Evolutionary conservation across 2,888 invertebrate species (phyloP).

Genomic region (Lordiphosa andalusiaca): DNA sequence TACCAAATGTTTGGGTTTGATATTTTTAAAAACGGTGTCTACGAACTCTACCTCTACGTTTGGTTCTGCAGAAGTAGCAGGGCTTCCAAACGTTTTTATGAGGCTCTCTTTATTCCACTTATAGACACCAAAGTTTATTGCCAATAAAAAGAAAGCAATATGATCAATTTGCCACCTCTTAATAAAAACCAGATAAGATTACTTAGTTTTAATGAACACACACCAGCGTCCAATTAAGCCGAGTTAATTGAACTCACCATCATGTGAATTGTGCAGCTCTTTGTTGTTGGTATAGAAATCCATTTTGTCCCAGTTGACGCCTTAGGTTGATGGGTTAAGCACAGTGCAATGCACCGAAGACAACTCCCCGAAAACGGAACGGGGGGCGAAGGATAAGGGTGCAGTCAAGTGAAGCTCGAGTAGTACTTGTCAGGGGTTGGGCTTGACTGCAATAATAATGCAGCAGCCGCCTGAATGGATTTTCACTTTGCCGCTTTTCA

Average conservation of each 20-base stretch:
- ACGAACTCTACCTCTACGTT: no score
- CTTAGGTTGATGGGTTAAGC: conserved; percentile 40
- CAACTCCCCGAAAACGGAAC: conserved; percentile 21
- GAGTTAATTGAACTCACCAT: conserved; percentile 64
- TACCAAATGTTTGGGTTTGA: no score
- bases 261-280: conserved; percentile 42
- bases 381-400: conserved; percentile 19
- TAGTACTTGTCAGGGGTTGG: conserved; percentile 44
- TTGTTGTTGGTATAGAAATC: conserved; percentile 71
- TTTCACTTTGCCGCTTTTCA: conserved; percentile 44
- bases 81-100: no score
- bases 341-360: conserved; percentile 56
- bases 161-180: conserved; percentile 4
- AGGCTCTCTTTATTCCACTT: no score
- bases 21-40: no score
- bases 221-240: conserved; percentile 29
- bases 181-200: conserved; percentile 28
- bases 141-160: neutral
- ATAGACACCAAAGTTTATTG: no score
- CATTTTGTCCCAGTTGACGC: conserved; percentile 46
- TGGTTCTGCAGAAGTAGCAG: no score
- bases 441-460: conserved; percentile 17
- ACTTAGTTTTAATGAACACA: conserved; percentile 9
- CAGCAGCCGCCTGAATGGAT: conserved; percentile 37
- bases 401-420: conserved; percentile 27